Conservation (phyloP, 1,140 invertebrate genomes). For the Metopolophium dirhodum region DNA sequence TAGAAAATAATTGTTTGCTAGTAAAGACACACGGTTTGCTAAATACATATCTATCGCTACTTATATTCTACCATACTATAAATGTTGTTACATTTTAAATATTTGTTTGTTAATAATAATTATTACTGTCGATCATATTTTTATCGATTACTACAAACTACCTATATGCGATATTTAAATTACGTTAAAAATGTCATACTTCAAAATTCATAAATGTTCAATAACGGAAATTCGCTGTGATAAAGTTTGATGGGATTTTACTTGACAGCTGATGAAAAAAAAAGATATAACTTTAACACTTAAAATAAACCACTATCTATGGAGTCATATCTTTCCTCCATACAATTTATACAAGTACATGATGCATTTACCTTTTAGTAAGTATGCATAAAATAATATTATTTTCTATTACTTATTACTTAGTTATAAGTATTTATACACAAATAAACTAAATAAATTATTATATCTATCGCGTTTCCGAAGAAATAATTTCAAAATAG, state of each 20-base stretch:
- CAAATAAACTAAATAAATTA: too few relatives aligned
- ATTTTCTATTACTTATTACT: not conserved
- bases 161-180: not conserved
- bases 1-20: not conserved
- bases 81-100: not conserved
- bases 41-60: not conserved
- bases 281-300: not conserved
- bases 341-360: not conserved
- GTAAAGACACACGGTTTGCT: not conserved
- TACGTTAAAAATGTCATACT: not conserved
- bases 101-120: not conserved
- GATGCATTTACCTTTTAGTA: not conserved
- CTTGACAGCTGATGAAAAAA: not conserved
- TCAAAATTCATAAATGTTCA: not conserved
- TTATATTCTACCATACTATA: not conserved
- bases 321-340: not conserved
- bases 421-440: too few relatives aligned
- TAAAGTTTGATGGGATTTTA: not conserved
- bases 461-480: too few relatives aligned
- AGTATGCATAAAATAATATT: not conserved
- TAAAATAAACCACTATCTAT: not conserved
- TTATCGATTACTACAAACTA: not conserved
- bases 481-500: too few relatives aligned
- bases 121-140: not conserved
- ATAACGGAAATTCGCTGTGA: not conserved